Evolutionary conservation across 30 jellyfish, hydroid and myxozoan species (phyloP).

Genomic region (Clytia hemisphaerica): DNA sequence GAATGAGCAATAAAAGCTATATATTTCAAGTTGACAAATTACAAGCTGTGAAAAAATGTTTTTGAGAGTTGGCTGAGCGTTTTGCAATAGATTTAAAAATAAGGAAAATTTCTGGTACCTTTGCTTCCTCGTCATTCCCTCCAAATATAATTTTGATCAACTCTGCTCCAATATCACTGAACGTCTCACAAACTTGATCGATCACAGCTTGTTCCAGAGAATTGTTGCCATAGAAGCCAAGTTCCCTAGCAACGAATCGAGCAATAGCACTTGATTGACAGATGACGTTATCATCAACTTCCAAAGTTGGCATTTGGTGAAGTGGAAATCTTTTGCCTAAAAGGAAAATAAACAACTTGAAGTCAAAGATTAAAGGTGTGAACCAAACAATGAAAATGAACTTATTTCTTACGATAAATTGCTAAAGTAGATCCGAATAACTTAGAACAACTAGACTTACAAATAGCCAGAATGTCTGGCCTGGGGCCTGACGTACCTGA

Average conservation of each 20-base stretch:
- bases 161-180: neutral
- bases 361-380: too few relatives aligned
- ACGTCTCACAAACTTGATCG: conserved; percentile 11
- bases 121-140: neutral
- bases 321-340: conserved; percentile 15
- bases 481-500: too few relatives aligned
- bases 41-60: too few relatives aligned
- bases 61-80: too few relatives aligned
- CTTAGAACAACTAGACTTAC: too few relatives aligned
- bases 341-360: neutral
- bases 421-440: too few relatives aligned
- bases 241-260: conserved; percentile 22
- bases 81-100: too few relatives aligned
- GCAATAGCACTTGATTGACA: conserved; percentile 18
- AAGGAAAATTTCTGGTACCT: neutral
- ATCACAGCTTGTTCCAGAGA: neutral
- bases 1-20: too few relatives aligned
- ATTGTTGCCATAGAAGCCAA: conserved; percentile 1
- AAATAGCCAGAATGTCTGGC: neutral
- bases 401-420: too few relatives aligned
- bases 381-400: too few relatives aligned
- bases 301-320: conserved; percentile 15
- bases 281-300: conserved; percentile 23
- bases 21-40: too few relatives aligned
- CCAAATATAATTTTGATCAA: neutral